These are phyloP conservation scores for Tinamus guttatus DNA, from an alignment of 2,113 vertebrate genomes.

Conservation along the genomic window DNA sequence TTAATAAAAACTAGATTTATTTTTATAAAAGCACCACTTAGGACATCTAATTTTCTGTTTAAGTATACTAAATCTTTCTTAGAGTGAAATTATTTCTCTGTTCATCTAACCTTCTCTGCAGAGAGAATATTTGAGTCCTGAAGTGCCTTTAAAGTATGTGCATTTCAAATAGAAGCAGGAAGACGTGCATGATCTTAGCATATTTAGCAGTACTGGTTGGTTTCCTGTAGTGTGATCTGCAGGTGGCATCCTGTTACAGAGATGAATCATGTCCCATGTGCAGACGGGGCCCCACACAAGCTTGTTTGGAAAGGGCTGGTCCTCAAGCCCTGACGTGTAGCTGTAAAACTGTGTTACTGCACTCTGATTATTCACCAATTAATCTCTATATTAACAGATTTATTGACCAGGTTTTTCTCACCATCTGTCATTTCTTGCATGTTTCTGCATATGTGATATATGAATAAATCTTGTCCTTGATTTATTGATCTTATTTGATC, in stretches of 20 bases:
- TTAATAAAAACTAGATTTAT: neutral
- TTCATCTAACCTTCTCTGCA: neutral
- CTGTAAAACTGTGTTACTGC: neutral
- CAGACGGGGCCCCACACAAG: neutral
- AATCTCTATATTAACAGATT: neutral
- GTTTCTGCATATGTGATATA: neutral
- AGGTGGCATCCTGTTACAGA: neutral
- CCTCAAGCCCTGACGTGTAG: neutral
- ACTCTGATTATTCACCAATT: neutral
- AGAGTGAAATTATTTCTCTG: neutral
- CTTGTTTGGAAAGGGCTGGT: neutral
- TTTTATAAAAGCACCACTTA: neutral
- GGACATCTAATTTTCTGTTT: neutral
- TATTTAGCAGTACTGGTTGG: neutral
- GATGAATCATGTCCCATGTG: neutral
- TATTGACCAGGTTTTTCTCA: neutral
- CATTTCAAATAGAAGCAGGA: neutral
- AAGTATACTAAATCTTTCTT: neutral
- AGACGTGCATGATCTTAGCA: neutral
- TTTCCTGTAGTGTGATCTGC: neutral
- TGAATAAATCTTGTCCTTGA: neutral
- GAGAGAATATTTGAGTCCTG: neutral
- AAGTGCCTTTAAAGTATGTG: neutral
- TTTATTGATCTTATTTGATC: no score
- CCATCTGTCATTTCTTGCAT: neutral